phyloP scores from a whole-genome alignment of 2,888 invertebrate species.

The Agonopterix subpropinquella region DNA sequence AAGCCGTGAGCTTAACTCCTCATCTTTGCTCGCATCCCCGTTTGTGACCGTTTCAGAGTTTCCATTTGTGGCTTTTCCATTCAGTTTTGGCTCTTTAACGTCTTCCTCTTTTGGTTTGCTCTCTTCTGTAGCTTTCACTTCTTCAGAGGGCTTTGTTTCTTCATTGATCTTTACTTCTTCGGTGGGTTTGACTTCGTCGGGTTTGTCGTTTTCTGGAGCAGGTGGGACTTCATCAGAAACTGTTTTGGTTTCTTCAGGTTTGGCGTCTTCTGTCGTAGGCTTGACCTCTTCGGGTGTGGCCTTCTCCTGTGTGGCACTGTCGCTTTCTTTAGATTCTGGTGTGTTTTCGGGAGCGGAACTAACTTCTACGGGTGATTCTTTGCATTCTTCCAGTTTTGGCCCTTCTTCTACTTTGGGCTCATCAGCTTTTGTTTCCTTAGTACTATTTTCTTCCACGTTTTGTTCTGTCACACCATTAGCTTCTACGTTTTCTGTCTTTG shows the following conservation, averaged over 20 bases:
- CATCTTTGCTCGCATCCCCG: conserved; percentile 46
- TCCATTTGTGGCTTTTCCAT: conserved; percentile 55
- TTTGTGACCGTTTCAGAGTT: conserved; percentile 38
- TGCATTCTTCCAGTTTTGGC: neutral
- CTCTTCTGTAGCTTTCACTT: conserved; percentile 18
- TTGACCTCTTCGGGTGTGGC: conserved; percentile 3
- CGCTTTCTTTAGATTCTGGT: conserved; percentile 8
- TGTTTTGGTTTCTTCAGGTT: conserved; percentile 9
- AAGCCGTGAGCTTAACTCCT: conserved; percentile 46
- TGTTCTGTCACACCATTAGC: conserved; percentile 8
- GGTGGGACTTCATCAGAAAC: conserved; percentile 12
- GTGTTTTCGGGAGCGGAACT: conserved; percentile 1
- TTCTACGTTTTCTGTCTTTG: conserved; percentile 19
- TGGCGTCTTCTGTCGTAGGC: conserved; percentile 13
- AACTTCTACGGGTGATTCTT: conserved; percentile 1
- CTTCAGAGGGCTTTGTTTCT: conserved; percentile 4
- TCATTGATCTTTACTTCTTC: neutral
- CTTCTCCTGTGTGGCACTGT: conserved; percentile 13
- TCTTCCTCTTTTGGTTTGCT: conserved; percentile 27
- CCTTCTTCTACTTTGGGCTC: conserved; percentile 3
- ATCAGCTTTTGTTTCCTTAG: conserved; percentile 15
- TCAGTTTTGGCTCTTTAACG: conserved; percentile 24
- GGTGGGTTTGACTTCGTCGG: conserved; percentile 5
- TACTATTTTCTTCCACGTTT: conserved; percentile 19
- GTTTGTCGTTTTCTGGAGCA: neutral